Base-by-base conservation (phyloP, 2,888 invertebrate genomes). In the Callosobruchus maculatus region DNA sequence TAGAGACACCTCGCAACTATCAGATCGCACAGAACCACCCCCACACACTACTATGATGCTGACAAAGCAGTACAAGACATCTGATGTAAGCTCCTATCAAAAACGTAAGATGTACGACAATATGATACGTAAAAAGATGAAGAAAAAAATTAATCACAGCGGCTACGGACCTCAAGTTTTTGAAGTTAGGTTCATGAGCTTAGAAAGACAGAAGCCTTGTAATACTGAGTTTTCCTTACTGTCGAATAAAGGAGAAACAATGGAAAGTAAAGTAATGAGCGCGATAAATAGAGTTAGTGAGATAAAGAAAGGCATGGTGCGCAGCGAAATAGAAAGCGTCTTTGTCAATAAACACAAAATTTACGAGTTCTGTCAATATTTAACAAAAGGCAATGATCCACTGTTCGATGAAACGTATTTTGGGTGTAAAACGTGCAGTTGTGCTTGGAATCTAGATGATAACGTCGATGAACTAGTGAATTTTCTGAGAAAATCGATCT, bases 171-270 rank as follows among this genome's bases (percentile, higher is more conserved):
- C 78, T 7, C 81, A 80, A 74, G 76, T 82, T 22, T 79, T 79
- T 21, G 82, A 83, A 75, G 81, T 83, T n/a, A 74, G 81, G 20
- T 82, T 77, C 74, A 70, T 83, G 68, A 81, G 81, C 3, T 73
- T 79, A 3, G 78, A 49, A 13, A 49, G 49, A 49, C 49, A 49
- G 18, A 49, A 18, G 7, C 26, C 3, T 26, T 26, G 7, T 26
- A 7, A 26, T 18, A 13, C 7, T 49, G 49, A 18, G 1, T 49
- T 49, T 1, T 7, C 7, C 1, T 49, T 49, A 1, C 13, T 49
- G 1, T 18, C 49, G 13, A 49, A 49, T 18, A 49, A 49, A 49
- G 18, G 76, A 73, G 72, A 74, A n/a, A 68, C 66, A 21, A 49
- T 5, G n/a, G 67, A 30, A 3, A 71, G 68, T n/a, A 71, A 67